Conservation (phyloP, 2,113 vertebrate species). For the Donacobius atricapilla region DNA sequence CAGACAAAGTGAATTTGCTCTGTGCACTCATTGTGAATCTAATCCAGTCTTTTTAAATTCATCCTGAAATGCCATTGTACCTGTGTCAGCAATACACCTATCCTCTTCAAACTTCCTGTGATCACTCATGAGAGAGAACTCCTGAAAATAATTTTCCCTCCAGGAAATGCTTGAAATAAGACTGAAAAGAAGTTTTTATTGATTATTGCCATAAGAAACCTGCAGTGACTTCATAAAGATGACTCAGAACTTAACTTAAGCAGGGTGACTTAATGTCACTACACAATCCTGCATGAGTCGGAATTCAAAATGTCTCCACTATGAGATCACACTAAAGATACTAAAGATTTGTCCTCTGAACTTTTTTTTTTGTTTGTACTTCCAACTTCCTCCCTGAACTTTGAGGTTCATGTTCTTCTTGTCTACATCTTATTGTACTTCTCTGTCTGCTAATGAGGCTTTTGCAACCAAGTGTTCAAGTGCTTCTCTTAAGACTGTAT, state of each 20-base stretch:
- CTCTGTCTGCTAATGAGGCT: not conserved
- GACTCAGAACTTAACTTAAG: constrained; percentile 6
- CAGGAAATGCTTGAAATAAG: not conserved
- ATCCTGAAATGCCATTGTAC: not conserved
- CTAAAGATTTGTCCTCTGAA: not conserved
- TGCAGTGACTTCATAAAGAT: constrained; percentile 37
- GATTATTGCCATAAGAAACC: not conserved
- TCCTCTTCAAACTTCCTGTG: not conserved
- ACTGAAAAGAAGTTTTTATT: not conserved
- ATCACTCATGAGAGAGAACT: not conserved
- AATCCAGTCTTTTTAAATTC: not conserved
- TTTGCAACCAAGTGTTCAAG: not conserved
- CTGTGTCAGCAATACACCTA: not conserved
- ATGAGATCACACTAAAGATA: not conserved
- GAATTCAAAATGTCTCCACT: not conserved
- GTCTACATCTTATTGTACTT: not conserved
- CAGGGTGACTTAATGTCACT: not conserved
- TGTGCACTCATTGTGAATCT: not conserved
- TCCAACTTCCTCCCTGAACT: not conserved
- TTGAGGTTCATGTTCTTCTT: not conserved
- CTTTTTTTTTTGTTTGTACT: not conserved
- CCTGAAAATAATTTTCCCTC: not conserved
- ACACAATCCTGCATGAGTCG: not conserved
- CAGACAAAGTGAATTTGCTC: not conserved
- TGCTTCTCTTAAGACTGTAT: not conserved